Percentiles rank a stretch among this genome's conserved stretches.
Conservation (phyloP, 2,888 invertebrate species). For the Dorcus hopei region DNA sequence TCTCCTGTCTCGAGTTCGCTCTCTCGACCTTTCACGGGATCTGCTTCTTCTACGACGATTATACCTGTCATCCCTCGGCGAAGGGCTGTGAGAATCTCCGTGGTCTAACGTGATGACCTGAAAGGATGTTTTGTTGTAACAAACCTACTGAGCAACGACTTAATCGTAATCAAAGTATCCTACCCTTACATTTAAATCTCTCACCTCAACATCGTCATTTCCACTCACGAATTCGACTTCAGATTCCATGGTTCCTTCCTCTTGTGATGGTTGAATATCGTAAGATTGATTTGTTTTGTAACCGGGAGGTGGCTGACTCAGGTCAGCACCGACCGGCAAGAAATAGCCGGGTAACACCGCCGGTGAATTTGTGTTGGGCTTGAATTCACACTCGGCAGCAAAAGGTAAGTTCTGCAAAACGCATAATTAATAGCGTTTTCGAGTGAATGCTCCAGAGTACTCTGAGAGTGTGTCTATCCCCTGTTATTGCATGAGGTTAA, state of each 20-base stretch:
- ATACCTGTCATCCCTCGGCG: slow-evolving; percentile 45
- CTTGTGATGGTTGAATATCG: slow-evolving; percentile 35
- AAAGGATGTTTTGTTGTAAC: slow-evolving; percentile 3
- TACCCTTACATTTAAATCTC: background rate
- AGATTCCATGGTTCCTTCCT: slow-evolving; percentile 56
- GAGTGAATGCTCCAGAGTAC: no score
- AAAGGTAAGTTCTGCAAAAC: slow-evolving; percentile 60
- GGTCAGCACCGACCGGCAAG: slow-evolving; percentile 39
- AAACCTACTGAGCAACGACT: no score
- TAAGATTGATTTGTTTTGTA: slow-evolving; percentile 49
- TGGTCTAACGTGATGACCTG: slow-evolving; percentile 54
- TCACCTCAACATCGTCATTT: slow-evolving; percentile 43
- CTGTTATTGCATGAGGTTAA: no score
- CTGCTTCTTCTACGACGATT: slow-evolving; percentile 46
- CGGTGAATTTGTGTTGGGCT: slow-evolving; percentile 45
- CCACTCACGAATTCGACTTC: slow-evolving; percentile 63
- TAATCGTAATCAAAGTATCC: background rate
- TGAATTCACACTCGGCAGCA: slow-evolving; percentile 63
- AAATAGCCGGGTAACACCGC: slow-evolving; percentile 32
- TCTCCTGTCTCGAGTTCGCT: slow-evolving; percentile 46
- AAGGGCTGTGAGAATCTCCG: slow-evolving; percentile 52
- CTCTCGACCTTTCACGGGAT: slow-evolving; percentile 47
- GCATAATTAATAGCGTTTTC: no score
- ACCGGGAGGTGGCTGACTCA: slow-evolving; percentile 56
- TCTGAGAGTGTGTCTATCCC: no score